Base-by-base conservation (phyloP, 2,797 vertebrate species). In the Paedocypris micromegethes region DNA sequence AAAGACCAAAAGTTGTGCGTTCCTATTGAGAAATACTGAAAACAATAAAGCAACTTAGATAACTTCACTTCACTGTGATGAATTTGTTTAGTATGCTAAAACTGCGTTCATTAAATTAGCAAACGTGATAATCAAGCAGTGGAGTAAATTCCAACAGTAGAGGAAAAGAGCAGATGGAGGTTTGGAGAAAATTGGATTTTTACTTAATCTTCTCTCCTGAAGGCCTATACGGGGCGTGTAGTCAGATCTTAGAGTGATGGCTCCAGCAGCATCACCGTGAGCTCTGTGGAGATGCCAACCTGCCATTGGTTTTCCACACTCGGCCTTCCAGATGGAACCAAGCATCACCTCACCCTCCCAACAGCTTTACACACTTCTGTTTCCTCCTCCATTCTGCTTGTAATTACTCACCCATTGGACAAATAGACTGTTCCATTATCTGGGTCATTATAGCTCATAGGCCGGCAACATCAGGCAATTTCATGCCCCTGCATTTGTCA, bases 381-480 rank as follows among this genome's bases (percentile, higher is more conserved):
- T 54, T 69, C 73, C 68, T 65, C 66, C 68, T 68, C 56, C 57
- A 66, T 72, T 62, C 70, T 9, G 45, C 68, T 58, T 64, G 59
- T 78, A 80, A 81, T 81, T 78, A 78, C 73, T 78, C 73, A 79
- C 68, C 42, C 76, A 75, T 58, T 68, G 54, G 63, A 77, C 77
- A 76, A 78, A 82, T 77, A 78, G 76, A 77, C 47, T 72, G 48
- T 75, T 78, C 72, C 67, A 78, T 79, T 79, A 79, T 74, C 76
- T 44, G 50, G 47, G 66, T 74, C 72, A 70, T 79, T 72, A 77
- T 79, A 54, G 47, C 64, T 44, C 37, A 60, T 45, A 60, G 65
- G 70, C 70, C 71, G 51, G 58, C 64, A 72, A 68, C 70, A 58
- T 64, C 59, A 60, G 75, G 67, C 72, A 75, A 75, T 71, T 79